These are phyloP conservation scores for Drosophila mojavensis DNA, from an alignment of 1,140 invertebrate species.

Conservation along the genomic window DNA sequence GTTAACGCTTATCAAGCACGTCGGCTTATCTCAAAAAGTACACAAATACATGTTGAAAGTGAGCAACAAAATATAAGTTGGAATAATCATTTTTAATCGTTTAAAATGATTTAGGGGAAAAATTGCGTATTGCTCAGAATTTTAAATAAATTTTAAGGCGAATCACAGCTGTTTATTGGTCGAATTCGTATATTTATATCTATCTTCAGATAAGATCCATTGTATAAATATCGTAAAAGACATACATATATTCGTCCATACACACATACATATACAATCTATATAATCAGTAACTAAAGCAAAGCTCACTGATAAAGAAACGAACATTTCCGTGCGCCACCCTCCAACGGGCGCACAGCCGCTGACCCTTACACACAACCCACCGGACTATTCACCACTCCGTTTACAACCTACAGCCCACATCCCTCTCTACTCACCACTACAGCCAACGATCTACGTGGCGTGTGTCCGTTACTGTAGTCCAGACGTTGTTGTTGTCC, in stretches of 20 bases:
- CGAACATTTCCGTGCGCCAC: background rate
- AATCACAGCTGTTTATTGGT: slow-evolving; percentile 31
- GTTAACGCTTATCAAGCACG: slow-evolving; percentile 35
- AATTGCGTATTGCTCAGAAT: background rate
- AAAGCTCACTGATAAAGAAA: slow-evolving; percentile 35
- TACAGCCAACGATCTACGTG: slow-evolving; percentile 73
- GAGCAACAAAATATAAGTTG: background rate
- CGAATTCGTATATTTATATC: slow-evolving; percentile 4
- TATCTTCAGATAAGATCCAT: slow-evolving; percentile 57
- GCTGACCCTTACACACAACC: background rate
- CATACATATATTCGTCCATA: slow-evolving; percentile 21
- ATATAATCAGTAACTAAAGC: slow-evolving; percentile 37
- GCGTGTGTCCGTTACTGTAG: slow-evolving; percentile 70
- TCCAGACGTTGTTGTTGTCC: slow-evolving; percentile 72
- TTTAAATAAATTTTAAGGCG: background rate
- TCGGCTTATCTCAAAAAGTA: slow-evolving; percentile 12
- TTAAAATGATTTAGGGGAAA: background rate
- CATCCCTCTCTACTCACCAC: slow-evolving; percentile 58
- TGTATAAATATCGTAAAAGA: slow-evolving; percentile 52
- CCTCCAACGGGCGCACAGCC: background rate
- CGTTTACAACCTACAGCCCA: background rate
- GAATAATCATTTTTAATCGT: background rate
- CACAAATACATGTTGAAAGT: slow-evolving; percentile 3
- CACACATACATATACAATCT: background rate
- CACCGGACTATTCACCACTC: background rate